Base-by-base conservation (phyloP, 2,113 vertebrate species). In the Carassius gibelio region DNA sequence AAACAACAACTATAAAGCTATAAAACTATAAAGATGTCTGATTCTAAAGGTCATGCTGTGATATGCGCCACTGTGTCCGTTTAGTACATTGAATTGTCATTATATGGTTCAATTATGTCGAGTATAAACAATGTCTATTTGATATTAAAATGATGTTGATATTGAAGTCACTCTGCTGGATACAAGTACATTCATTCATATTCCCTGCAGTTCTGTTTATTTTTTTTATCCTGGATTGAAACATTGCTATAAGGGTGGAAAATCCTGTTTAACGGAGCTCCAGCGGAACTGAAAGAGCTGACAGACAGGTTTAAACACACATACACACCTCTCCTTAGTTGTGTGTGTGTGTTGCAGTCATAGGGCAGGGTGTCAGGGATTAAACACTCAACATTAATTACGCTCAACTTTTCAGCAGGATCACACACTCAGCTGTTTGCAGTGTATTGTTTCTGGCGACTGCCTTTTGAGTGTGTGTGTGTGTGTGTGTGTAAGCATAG, bases 371-470 rank as follows among this genome's bases (percentile, higher is more conserved):
- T 84, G 81, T 78, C 68, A 48, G 36, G 92, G 93, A 92, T 94
- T 93, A 93, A 90, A 91, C 85, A 90, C 90, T 87, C 93, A 93
- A 93, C 91, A 86, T 91, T 93, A 93, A 92, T 86, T 93, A 93
- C 93, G 91, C 93, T 93, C 91, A 90, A 94, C 92, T 93, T 94
- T 93, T 93, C 92, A 93, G 93, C 92, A 88, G 92, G 92, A 87
- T 91, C 93, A 93, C 92, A 92, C 90, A 92, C 92, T 94, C 93
- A 94, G 93, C 93, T 94, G 89, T 94, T 94, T 93, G 89, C 87
- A 89, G 87, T 77, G 85, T 90, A 89, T 93, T 94, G 94, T 94
- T 94, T 90, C 50, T 79, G 81, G 81, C 77, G 57, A 83, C 42
- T 77, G 50, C 59, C 36, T 30, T 30, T n/a, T 26, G 26, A 26